Conservation (phyloP, 2,797 vertebrate species). For the Enteromius anoplus region DNA sequence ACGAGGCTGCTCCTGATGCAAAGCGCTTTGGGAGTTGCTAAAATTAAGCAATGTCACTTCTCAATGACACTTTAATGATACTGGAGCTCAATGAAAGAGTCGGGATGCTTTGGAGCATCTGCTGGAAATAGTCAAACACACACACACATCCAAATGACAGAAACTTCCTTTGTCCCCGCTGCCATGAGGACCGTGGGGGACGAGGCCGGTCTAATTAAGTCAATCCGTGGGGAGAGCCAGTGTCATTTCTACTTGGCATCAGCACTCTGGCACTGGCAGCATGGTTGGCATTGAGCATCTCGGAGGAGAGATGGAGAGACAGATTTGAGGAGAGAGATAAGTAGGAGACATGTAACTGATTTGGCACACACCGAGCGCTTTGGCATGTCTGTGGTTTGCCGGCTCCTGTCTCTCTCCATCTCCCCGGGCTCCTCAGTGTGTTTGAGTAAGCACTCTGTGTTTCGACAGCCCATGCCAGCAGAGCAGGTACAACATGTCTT, state of each 20-base stretch:
- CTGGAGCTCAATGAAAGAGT: conserved; percentile 89
- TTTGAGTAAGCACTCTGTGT: conserved; percentile 51
- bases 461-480: conserved; percentile 38
- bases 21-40: conserved; percentile 91
- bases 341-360: conserved; percentile 58
- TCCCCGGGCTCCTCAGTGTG: conserved; percentile 50
- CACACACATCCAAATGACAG: conserved; percentile 78
- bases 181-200: conserved; percentile 81
- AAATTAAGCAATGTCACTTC: conserved; percentile 98
- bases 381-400: conserved; percentile 48
- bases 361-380: conserved; percentile 54
- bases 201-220: conserved; percentile 86
- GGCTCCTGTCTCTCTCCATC: conserved; percentile 41
- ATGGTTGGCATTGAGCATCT: conserved; percentile 69
- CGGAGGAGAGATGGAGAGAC: conserved; percentile 49
- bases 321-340: conserved; percentile 61
- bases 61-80: conserved; percentile 99
- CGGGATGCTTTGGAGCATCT: conserved; percentile 88
- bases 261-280: conserved; percentile 78
- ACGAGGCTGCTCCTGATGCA: conserved; percentile 82
- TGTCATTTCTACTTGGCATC: conserved; percentile 82
- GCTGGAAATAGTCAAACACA: conserved; percentile 86
- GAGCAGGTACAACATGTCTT: conserved; percentile 65
- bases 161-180: conserved; percentile 87
- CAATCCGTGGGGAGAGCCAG: conserved; percentile 76